Conservation (phyloP, 2,113 vertebrate species). For the Plecturocebus donacophilus region DNA sequence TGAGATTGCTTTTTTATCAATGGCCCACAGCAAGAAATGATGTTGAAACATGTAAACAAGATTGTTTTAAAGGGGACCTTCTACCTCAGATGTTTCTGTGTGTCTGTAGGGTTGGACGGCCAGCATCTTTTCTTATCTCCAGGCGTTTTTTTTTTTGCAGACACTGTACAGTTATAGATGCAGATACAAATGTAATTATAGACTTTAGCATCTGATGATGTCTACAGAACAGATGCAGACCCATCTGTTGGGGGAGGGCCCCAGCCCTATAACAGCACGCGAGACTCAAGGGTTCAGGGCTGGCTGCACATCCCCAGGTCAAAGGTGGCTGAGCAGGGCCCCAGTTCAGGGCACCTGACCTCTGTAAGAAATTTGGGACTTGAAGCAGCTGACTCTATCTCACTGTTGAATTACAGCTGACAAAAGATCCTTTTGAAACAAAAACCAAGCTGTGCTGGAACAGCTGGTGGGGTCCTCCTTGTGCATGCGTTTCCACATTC, state of each 20-base stretch:
- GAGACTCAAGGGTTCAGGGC: background rate
- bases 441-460: background rate
- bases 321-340: background rate
- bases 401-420: background rate
- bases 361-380: background rate
- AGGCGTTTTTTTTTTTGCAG: background rate
- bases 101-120: background rate
- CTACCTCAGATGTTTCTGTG: background rate
- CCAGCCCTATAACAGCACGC: rapidly evolving
- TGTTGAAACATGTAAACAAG: background rate
- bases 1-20: background rate
- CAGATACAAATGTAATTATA: background rate
- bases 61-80: background rate
- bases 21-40: background rate
- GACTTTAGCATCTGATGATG: background rate
- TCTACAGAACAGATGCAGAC: background rate
- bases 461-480: background rate
- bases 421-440: background rate
- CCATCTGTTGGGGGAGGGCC: background rate
- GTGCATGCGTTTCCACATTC: background rate
- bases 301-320: background rate
- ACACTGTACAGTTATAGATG: background rate
- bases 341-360: background rate
- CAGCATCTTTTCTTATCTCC: background rate
- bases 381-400: background rate